Evolutionary conservation across 1,140 invertebrate genomes (phyloP).

Genomic region (Drosophila repleta): DNA sequence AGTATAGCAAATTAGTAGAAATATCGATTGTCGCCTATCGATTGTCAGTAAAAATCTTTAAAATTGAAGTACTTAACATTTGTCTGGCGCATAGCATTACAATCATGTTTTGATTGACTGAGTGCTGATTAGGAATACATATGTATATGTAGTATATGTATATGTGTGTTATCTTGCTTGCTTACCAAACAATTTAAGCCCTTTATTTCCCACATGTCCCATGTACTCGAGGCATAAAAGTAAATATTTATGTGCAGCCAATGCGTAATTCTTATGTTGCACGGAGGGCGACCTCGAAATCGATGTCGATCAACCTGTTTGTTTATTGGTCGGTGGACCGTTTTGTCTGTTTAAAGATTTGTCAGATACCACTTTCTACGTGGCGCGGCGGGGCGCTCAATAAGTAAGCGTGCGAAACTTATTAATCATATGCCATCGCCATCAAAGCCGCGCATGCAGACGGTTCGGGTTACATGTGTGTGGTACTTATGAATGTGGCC

Average conservation of each 20-base stretch:
- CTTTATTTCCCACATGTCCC: not conserved
- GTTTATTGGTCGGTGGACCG: not conserved
- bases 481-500: slow-evolving; percentile 69
- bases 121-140: too few relatives aligned
- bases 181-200: too few relatives aligned
- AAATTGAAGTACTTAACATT: too few relatives aligned
- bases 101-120: too few relatives aligned
- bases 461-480: slow-evolving; percentile 49
- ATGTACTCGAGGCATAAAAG: not conserved
- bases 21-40: too few relatives aligned
- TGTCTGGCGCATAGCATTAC: too few relatives aligned
- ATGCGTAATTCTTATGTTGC: not conserved
- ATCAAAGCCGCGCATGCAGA: slow-evolving; percentile 28
- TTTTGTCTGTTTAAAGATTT: slow-evolving; percentile 19
- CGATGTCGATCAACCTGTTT: slow-evolving; percentile 8
- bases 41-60: too few relatives aligned
- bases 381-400: slow-evolving; percentile 42
- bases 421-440: slow-evolving; percentile 73
- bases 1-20: too few relatives aligned
- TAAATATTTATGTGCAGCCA: not conserved
- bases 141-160: too few relatives aligned
- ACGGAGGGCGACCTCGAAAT: not conserved
- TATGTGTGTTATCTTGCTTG: too few relatives aligned
- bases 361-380: slow-evolving; percentile 33
- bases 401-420: slow-evolving; percentile 79